These are phyloP conservation scores for Pipa parva DNA, from an alignment of 2,113 vertebrate genomes.

Conservation along the genomic window DNA sequence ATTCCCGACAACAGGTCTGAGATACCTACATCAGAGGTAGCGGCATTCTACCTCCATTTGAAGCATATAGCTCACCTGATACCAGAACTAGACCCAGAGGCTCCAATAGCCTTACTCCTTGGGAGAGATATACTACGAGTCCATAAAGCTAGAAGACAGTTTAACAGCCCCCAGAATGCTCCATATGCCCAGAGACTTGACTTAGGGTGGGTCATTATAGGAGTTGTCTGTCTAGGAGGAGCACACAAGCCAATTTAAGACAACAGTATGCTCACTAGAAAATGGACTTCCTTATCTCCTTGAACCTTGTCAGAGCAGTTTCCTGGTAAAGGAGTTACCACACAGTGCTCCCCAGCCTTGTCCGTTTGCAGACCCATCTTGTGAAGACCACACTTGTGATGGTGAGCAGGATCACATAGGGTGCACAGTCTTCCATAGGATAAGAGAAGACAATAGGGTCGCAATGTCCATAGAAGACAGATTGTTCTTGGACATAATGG, in stretches of 20 bases:
- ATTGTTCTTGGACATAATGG: background rate
- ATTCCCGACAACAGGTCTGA: no score
- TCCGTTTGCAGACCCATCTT: background rate
- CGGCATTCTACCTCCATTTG: no score
- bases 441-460: background rate
- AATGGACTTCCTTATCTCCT: background rate
- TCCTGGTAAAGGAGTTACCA: slow-evolving; percentile 7
- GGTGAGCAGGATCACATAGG: background rate
- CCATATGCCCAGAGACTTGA: no score
- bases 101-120: no score
- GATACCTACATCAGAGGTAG: no score
- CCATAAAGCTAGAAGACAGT: no score
- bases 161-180: no score
- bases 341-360: background rate
- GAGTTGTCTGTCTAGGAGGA: background rate
- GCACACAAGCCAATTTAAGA: background rate
- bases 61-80: no score
- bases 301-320: background rate
- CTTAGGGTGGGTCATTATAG: background rate
- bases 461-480: slow-evolving; percentile 2
- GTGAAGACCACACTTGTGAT: background rate
- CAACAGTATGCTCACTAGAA: background rate
- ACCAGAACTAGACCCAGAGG: no score
- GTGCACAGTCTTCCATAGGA: background rate
- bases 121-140: no score